Conservation (phyloP, 2,888 invertebrate species). For the Sesia bembeciformis region DNA sequence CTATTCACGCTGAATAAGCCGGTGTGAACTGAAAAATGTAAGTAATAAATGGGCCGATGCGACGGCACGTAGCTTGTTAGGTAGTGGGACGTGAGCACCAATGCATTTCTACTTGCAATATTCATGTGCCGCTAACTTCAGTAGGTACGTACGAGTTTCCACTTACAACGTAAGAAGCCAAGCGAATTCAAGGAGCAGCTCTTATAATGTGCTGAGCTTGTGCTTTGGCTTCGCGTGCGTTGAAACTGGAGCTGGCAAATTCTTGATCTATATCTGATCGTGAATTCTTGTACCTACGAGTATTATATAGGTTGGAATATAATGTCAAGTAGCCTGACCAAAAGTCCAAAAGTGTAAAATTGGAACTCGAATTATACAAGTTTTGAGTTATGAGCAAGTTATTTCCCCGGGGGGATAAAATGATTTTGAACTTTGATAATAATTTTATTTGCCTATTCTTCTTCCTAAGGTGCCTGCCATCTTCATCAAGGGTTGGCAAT, state of each 20-base stretch:
- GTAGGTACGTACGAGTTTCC: background rate
- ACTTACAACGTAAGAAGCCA: background rate
- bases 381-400: too few relatives aligned
- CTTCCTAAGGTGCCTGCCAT: too few relatives aligned
- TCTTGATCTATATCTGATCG: too few relatives aligned
- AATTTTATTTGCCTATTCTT: too few relatives aligned
- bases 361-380: too few relatives aligned
- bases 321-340: too few relatives aligned
- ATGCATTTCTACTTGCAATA: background rate
- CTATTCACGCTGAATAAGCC: background rate
- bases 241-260: background rate
- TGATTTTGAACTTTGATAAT: too few relatives aligned
- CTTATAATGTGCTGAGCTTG: background rate
- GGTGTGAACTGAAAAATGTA: conserved; percentile 30
- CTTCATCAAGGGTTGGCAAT: too few relatives aligned
- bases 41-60: conserved; percentile 54
- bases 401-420: too few relatives aligned
- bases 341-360: too few relatives aligned
- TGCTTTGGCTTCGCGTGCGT: background rate
- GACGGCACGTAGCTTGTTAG: conserved; percentile 54
- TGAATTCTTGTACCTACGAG: too few relatives aligned
- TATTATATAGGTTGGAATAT: too few relatives aligned
- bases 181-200: background rate
- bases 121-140: background rate
- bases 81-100: conserved; percentile 19